These are phyloP conservation scores for Chrysolina haemoptera DNA, from an alignment of 2,888 invertebrate genomes.

Conservation along the genomic window DNA sequence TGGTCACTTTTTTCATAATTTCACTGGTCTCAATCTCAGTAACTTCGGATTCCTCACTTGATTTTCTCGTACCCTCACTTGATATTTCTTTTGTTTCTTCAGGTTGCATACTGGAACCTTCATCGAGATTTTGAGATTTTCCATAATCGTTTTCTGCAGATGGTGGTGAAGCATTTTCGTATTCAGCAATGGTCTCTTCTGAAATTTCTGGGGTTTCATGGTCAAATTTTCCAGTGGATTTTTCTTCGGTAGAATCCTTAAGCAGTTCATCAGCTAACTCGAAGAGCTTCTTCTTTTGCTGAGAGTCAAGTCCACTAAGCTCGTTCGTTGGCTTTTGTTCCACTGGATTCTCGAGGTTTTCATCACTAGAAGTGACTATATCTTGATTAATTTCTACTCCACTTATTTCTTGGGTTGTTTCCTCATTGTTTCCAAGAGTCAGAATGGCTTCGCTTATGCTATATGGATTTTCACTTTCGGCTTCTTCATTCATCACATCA, in stretches of 20 bases:
- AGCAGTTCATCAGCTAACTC: slow-evolving; percentile 26
- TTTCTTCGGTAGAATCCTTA: slow-evolving; percentile 6
- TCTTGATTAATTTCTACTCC: not conserved
- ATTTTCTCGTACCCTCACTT: not conserved
- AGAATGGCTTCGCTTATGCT: not conserved
- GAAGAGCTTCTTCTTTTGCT: slow-evolving; percentile 22
- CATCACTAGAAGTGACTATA: not conserved
- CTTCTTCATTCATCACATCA: not conserved
- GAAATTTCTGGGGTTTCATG: not conserved
- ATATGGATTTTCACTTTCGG: not conserved
- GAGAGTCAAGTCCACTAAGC: not conserved
- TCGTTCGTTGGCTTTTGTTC: not conserved
- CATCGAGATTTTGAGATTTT: not conserved
- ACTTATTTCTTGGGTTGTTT: not conserved
- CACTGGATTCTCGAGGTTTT: not conserved
- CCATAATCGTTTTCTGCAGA: not conserved
- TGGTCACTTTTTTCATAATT: not conserved
- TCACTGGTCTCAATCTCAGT: not conserved
- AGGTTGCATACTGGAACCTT: not conserved
- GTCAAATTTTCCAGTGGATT: not conserved
- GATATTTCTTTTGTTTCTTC: not conserved
- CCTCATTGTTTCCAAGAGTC: not conserved
- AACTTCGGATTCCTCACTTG: not conserved
- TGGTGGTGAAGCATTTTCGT: too few species aligned
- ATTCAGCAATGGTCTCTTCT: not conserved